These are phyloP conservation scores for Belgica antarctica DNA, from an alignment of 2,888 invertebrate species.

Conservation along the genomic window DNA sequence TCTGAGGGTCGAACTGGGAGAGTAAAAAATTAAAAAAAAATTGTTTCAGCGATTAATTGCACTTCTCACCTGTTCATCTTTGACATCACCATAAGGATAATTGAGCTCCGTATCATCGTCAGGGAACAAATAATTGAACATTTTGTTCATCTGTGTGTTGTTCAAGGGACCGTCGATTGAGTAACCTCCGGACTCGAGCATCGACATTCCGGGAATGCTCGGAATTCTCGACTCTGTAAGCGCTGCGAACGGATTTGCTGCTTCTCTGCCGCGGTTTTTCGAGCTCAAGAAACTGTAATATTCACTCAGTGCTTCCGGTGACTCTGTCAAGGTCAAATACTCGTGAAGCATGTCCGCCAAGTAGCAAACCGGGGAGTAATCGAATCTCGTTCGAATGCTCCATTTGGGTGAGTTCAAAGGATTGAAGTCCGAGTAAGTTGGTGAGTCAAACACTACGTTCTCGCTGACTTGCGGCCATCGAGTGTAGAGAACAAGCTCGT, in stretches of 20 bases:
- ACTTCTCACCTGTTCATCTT: conserved; percentile 55
- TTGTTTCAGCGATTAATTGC: background rate
- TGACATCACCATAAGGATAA: conserved; percentile 58
- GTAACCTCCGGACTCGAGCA: conserved; percentile 54
- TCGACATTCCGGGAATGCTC: conserved; percentile 58
- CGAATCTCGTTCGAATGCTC: conserved; percentile 67
- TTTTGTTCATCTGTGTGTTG: conserved; percentile 70
- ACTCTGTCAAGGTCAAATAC: conserved; percentile 66
- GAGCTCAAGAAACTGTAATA: conserved; percentile 44
- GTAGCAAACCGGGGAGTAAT: conserved; percentile 70
- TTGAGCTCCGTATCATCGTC: conserved; percentile 71
- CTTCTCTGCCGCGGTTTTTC: conserved; percentile 51
- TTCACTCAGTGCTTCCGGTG: conserved; percentile 53
- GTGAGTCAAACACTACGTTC: conserved; percentile 82
- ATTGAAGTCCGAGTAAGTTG: conserved; percentile 83
- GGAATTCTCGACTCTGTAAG: conserved; percentile 76
- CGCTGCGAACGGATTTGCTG: conserved; percentile 62
- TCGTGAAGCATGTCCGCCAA: conserved; percentile 73
- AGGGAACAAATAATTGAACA: conserved; percentile 82
- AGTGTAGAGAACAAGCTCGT: conserved; percentile 72
- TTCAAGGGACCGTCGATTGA: conserved; percentile 68
- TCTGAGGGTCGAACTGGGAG: conserved; percentile 58
- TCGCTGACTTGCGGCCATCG: conserved; percentile 86
- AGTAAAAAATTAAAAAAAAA: too few species aligned
- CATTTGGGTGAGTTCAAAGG: conserved; percentile 77